Evolutionary conservation across 1,140 invertebrate species (phyloP).

Genomic region (Bombus sibiricus): DNA sequence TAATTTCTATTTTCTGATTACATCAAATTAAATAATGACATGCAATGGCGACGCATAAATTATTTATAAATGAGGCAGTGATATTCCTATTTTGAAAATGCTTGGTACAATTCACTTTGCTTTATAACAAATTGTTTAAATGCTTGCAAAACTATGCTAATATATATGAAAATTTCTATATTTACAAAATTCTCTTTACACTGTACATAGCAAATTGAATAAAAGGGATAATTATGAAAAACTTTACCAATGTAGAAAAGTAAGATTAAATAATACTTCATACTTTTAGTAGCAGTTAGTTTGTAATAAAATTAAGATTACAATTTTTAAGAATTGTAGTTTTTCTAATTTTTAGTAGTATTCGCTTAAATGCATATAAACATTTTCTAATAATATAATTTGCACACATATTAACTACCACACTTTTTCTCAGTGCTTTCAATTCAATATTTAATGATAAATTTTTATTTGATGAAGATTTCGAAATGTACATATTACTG

Average conservation of each 20-base stretch:
- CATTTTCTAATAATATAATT: conserved; percentile 36
- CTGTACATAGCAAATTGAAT: conserved; percentile 63
- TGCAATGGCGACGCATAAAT: conserved; percentile 55
- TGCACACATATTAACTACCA: conserved; percentile 15
- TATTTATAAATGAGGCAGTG: conserved; percentile 70
- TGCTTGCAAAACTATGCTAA: conserved; percentile 64
- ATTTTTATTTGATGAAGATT: neutral
- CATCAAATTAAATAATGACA: conserved; percentile 55
- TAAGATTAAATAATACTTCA: conserved; percentile 40
- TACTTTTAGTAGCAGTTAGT: conserved; percentile 20
- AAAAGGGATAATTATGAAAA: conserved; percentile 30
- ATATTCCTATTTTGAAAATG: conserved; percentile 66
- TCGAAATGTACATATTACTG: neutral
- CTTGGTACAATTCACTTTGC: conserved; percentile 51
- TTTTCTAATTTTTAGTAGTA: conserved; percentile 10
- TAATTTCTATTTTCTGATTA: conserved; percentile 51
- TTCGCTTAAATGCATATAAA: conserved; percentile 30
- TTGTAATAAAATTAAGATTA: conserved; percentile 22
- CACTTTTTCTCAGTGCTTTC: conserved; percentile 23
- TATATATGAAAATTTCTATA: conserved; percentile 60
- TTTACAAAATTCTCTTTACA: conserved; percentile 74
- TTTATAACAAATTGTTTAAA: conserved; percentile 57
- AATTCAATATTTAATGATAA: conserved; percentile 12
- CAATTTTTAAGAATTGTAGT: neutral
- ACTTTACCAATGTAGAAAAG: conserved; percentile 37